Evolutionary conservation across 2,797 vertebrate species (phyloP).

Genomic region (Helarctos malayanus): DNA sequence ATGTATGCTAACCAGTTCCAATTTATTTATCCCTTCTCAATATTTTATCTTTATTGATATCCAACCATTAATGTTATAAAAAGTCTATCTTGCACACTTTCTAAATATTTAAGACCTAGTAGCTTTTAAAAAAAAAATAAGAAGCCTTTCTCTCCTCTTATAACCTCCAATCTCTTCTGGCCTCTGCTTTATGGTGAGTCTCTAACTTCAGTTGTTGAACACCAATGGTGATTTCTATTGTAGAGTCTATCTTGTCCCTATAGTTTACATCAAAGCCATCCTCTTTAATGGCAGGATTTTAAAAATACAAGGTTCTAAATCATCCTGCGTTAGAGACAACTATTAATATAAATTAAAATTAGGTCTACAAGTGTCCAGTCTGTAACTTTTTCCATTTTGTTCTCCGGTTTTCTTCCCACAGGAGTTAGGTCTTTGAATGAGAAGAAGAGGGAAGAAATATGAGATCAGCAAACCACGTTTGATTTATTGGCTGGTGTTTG

Average conservation of each 20-base stretch:
- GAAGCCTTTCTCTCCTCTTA: background rate
- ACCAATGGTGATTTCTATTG: background rate
- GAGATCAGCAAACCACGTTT: background rate
- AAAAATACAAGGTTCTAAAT: background rate
- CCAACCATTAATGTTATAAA: background rate
- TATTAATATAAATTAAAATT: conserved; percentile 48
- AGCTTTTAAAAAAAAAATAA: conserved; percentile 24
- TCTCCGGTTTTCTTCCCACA: background rate
- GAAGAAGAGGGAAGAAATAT: background rate
- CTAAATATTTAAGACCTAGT: background rate
- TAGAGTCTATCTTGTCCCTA: background rate
- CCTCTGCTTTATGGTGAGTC: background rate
- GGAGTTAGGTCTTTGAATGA: background rate
- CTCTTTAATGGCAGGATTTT: conserved; percentile 20
- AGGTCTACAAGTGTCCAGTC: background rate
- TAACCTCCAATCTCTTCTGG: background rate
- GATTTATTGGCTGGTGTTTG: background rate
- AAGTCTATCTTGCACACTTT: background rate
- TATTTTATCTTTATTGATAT: conserved; percentile 2
- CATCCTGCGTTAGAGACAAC: background rate
- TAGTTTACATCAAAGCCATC: background rate
- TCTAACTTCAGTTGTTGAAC: background rate
- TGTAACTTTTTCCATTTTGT: background rate
- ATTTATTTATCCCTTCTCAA: background rate
- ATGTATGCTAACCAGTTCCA: background rate